Evolutionary conservation across 2,113 vertebrate genomes (phyloP), one percentile per base, ranked within the genome.

Genomic region (Passer domesticus): DNA sequence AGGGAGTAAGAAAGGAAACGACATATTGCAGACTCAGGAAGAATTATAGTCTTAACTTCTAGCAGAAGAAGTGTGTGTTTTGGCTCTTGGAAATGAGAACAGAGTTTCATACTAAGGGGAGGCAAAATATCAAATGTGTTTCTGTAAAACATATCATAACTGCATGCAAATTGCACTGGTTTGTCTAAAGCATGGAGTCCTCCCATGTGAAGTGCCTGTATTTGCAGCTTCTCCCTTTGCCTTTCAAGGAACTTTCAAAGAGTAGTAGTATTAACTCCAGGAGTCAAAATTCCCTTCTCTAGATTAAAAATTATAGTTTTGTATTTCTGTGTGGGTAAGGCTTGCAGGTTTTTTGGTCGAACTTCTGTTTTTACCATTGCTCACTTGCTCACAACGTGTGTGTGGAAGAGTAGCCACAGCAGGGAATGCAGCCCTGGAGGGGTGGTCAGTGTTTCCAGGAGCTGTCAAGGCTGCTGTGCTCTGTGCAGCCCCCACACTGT

Each of bases 21-120:
- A 83, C 68, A 37, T 68, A 90, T 22, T 89, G 88, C 56, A 93
- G 79, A 63, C 68, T 70, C 14, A 58, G 60, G 91, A 85, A 87
- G 91, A 94, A 86, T 90, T 94, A 93, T 25, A 68, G 73, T 86
- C 64, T 88, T 86, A 86, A 70, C 50, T 91, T 69, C 55, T 72
- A 90, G 78, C 33, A 81, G 85, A 59, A 83, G n/a, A 17, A 67
- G 47, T 89, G 76, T 95, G 63, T 95, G 47, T 87, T 92, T 95
- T 96, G 93, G 90, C 94, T 90, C 83, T 89, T 93, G 41, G 70
- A 90, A 87, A 90, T 67, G 44, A 67, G 83, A 90, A 41, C 13
- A 25, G 53, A n/a, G 33, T 89, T 90, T 83, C 79, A 78, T 83
- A 80, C 73, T 60, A 87, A 81, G 59, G 52, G n/a, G 60, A 88